These are phyloP conservation scores for Colletes gigas DNA, from an alignment of 1,140 invertebrate species.

Conservation along the genomic window DNA sequence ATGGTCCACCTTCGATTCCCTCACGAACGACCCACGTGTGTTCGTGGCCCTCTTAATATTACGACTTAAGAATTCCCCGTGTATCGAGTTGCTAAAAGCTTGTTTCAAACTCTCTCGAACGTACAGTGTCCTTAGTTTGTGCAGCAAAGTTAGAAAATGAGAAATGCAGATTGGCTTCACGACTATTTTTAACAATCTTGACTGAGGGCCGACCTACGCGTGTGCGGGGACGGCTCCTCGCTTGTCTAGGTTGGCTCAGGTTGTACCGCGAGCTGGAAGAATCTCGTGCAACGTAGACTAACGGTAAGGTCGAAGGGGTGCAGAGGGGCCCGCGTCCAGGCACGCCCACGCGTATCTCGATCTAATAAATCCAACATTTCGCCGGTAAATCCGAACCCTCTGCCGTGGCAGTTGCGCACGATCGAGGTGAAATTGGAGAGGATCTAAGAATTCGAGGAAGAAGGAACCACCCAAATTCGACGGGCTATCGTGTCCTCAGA, in stretches of 20 bases:
- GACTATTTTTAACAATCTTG: not conserved
- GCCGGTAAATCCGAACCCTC: conserved; percentile 77
- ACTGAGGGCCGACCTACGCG: conserved; percentile 25
- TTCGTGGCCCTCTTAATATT: not conserved
- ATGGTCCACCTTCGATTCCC: conserved; percentile 26
- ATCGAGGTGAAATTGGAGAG: conserved; percentile 42
- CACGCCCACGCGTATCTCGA: conserved; percentile 81
- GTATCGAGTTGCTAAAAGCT: no score
- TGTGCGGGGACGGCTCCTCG: conserved; percentile 40
- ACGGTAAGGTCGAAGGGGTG: conserved; percentile 58
- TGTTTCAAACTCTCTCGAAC: no score
- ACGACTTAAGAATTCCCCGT: no score
- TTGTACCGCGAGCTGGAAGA: conserved; percentile 33
- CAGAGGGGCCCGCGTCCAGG: conserved; percentile 63
- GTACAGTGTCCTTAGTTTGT: no score
- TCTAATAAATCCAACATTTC: conserved; percentile 82
- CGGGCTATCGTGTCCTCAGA: not conserved
- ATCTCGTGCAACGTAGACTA: conserved; percentile 57
- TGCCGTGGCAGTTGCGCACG: conserved; percentile 66
- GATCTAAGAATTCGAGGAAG: conserved; percentile 42
- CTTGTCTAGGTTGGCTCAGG: conserved; percentile 45
- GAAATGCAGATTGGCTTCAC: no score
- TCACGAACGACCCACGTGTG: not conserved
- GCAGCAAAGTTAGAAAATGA: no score
- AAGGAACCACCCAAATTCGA: conserved; percentile 28